Base-by-base conservation (phyloP, 2,888 invertebrate species). In the Sphaeridia pumilis region DNA sequence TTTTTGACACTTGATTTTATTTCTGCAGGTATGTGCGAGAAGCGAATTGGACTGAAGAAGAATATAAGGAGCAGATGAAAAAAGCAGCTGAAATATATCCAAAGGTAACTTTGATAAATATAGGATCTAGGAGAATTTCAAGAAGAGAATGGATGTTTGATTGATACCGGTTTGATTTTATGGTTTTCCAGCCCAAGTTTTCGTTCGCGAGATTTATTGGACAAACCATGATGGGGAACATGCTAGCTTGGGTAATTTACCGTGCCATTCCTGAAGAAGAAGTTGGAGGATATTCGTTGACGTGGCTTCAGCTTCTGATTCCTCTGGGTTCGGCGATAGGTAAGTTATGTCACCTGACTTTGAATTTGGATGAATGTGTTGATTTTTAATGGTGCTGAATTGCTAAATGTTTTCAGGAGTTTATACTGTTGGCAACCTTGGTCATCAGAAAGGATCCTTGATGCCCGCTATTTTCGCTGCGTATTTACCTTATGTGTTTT, bases 341-440 rank as follows among this genome's bases (percentile, higher is more conserved):
- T 86, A 73, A 75, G 25, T 41, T n/a, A n/a, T n/a, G n/a, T n/a
- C n/a, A n/a, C n/a, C n/a, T n/a, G n/a, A 20, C 34, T 25, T 26
- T 12, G 14, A 17, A n/a, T 26, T 31, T 52, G 10, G 21, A 4
- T 51, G 17, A 28, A 20, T 36, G n/a, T 27, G 26, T 20, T 46
- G 28, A 26, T 52, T 57, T 41, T 28, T 35, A 1, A n/a, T n/a
- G n/a, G n/a, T n/a, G n/a, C n/a, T n/a, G n/a, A n/a, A n/a, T n/a
- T n/a, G n/a, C n/a, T 5, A 14, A 41, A 14, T 43, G 26, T 61
- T 67, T 71, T 21, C 69, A 89, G 94, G 92, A 64, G 85, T 90
- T 0, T 87, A 89, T 83, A 75, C 82, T 0, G 87, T 92, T 7
- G 92, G 92, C 25, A 94, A 93, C 67, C 83, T 93, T 58, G 93